These are phyloP conservation scores for Tetragnatha montana DNA, from an alignment of 2,888 invertebrate genomes.

Conservation along the genomic window DNA sequence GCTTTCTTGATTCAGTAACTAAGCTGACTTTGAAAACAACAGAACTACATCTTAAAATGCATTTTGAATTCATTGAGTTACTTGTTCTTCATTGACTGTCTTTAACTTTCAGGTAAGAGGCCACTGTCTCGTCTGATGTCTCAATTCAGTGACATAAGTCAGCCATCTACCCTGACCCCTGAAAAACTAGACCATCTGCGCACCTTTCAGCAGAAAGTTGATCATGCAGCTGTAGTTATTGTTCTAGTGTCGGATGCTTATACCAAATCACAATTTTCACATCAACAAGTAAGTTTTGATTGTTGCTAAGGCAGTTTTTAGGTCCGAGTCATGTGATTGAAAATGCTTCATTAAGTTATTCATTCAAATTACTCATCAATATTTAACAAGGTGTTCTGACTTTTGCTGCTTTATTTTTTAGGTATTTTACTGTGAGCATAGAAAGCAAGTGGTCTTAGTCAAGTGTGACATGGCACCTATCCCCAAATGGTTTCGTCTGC, in stretches of 20 bases:
- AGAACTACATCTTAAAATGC: not conserved
- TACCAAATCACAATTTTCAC: conserved; percentile 71
- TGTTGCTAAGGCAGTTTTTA: too few species aligned
- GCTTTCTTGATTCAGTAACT: not conserved
- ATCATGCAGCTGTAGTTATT: conserved; percentile 71
- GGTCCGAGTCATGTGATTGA: too few species aligned
- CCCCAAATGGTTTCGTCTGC: conserved; percentile 71
- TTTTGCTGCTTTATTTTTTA: conserved; percentile 65
- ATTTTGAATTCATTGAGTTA: not conserved
- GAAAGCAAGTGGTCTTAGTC: conserved; percentile 76
- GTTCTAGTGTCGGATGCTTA: conserved; percentile 72
- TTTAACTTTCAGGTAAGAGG: conserved; percentile 39
- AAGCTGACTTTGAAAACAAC: not conserved
- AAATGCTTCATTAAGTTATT: too few species aligned
- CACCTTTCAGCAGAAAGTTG: conserved; percentile 71
- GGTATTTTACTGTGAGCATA: conserved; percentile 77
- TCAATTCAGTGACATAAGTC: conserved; percentile 70
- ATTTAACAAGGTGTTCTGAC: too few species aligned
- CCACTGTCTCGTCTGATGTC: conserved; percentile 70
- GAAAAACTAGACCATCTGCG: conserved; percentile 71
- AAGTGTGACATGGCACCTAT: conserved; percentile 74
- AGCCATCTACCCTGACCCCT: conserved; percentile 69
- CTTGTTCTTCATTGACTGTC: not conserved
- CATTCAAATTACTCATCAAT: too few species aligned
- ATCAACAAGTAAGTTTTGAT: conserved; percentile 72